Evolutionary conservation across 2,888 invertebrate species (phyloP).

Genomic region (Oscheius onirici): DNA sequence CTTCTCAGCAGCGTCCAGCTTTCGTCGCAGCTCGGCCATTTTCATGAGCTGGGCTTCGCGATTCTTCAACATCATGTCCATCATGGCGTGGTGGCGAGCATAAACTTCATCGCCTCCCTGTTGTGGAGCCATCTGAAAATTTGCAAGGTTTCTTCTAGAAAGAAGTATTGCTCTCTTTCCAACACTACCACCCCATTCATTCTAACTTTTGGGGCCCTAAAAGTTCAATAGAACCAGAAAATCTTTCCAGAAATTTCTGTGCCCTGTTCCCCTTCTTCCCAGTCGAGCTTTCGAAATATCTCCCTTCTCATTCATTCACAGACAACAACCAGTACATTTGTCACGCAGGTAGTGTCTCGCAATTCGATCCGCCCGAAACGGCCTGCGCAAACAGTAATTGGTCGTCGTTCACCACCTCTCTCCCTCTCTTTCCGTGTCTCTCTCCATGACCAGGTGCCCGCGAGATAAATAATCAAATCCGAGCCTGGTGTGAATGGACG

Average conservation of each 20-base stretch:
- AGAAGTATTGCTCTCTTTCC: too few relatives aligned
- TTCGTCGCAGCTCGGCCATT: conserved; percentile 66
- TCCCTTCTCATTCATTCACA: neutral
- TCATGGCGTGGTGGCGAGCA: conserved; percentile 66
- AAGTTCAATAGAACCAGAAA: too few relatives aligned
- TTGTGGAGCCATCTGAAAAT: conserved; percentile 7
- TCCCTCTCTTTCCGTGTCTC: too few relatives aligned
- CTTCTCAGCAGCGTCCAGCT: conserved; percentile 69
- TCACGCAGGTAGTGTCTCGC: conserved; percentile 2
- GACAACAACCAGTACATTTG: neutral
- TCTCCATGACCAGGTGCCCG: too few relatives aligned
- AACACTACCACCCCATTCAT: too few relatives aligned
- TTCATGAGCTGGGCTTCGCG: conserved; percentile 61
- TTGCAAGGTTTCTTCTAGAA: neutral
- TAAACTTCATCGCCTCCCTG: conserved; percentile 60
- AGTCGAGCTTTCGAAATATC: neutral
- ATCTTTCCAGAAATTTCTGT: neutral
- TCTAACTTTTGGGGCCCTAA: too few relatives aligned
- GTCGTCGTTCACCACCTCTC: too few relatives aligned
- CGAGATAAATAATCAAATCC: neutral
- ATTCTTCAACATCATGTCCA: conserved; percentile 70
- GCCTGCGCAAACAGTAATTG: conserved; percentile 24
- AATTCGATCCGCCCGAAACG: conserved; percentile 23
- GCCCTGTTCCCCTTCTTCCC: neutral
- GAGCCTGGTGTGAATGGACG: conserved; percentile 2